Evolutionary conservation across 2,113 vertebrate genomes (phyloP).

Genomic region (Pongo abelii): DNA sequence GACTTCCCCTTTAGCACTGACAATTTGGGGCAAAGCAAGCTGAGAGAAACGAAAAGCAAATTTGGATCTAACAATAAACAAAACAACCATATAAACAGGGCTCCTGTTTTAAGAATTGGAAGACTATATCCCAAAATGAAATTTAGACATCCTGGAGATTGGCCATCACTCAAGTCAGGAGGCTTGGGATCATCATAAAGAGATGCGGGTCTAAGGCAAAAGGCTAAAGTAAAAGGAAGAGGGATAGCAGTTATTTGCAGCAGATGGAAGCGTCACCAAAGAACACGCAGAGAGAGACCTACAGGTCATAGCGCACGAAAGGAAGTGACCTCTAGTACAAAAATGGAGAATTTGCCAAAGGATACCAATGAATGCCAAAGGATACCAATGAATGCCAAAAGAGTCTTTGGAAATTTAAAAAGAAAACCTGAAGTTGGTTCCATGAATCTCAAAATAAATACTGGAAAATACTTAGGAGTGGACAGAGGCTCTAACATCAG

Average conservation of each 20-base stretch:
- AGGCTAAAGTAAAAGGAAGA: neutral
- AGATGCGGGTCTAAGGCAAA: neutral
- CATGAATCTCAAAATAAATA: neutral
- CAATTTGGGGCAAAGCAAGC: neutral
- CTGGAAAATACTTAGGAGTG: neutral
- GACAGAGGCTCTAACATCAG: neutral
- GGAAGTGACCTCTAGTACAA: neutral
- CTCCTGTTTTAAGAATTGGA: neutral
- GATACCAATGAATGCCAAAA: neutral
- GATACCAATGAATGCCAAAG: neutral
- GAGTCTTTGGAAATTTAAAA: neutral
- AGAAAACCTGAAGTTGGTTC: neutral
- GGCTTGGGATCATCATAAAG: neutral
- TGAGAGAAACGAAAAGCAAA: slow-evolving; percentile 17
- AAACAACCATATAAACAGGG: neutral
- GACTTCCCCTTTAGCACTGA: neutral
- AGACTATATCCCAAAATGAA: neutral
- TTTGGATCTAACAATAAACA: neutral
- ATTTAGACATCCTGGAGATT: neutral
- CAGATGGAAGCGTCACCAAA: neutral
- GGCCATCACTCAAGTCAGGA: neutral
- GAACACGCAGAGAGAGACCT: neutral
- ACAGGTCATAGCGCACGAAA: neutral
- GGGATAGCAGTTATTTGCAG: too few relatives aligned
- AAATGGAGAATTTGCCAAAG: neutral